Base-by-base conservation (phyloP, 2,888 invertebrate genomes). In the Lacanobia oleracea region DNA sequence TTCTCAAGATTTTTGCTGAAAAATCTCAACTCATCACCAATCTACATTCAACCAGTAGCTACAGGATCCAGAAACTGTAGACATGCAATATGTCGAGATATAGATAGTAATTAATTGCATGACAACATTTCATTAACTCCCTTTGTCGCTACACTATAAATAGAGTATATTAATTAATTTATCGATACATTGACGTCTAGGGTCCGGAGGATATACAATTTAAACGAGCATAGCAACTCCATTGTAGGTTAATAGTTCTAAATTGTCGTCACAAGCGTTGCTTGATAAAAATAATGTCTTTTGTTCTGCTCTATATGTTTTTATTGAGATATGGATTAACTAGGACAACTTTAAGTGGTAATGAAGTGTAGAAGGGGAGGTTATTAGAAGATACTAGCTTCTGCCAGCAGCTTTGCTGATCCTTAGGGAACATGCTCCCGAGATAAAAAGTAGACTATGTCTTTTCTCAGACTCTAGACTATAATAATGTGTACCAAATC, bases 141-240 rank as follows among this genome's bases (percentile, higher is more conserved):
- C 63, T 60, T 60, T 23, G 33, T 23, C 7, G 8, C 54, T 60
- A 18, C 63, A 64, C 48, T 77, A 75, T 43, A 78, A 71, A 77
- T 85, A 87, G 79, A 83, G 69, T 75, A 71, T 82, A 84, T 85
- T 91, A 89, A 91, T 92, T 90, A 91, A 93, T 92, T 92, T 92
- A 91, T 92, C 57, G 74, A 72, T 82, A 81, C 72, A 76, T 70
- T 70, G 74, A 82, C 87, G 87, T 86, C 85, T 83, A 72, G 9
- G 86, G 87, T 87, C 86, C 84, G n/a, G 65, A 64, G 77, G 73
- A 84, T 79, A 84, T 79, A 75, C 84, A 87, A 86, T 87, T 83
- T 86, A 87, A 89, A 79, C 79, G 82, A 76, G 76, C 72, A 68
- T 77, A 83, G 75, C 79, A n/a, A 77, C 72, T 73, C 51, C 62